Evolutionary conservation across 2,113 vertebrate species (phyloP).

Genomic region (Herpetotheres cachinnans): DNA sequence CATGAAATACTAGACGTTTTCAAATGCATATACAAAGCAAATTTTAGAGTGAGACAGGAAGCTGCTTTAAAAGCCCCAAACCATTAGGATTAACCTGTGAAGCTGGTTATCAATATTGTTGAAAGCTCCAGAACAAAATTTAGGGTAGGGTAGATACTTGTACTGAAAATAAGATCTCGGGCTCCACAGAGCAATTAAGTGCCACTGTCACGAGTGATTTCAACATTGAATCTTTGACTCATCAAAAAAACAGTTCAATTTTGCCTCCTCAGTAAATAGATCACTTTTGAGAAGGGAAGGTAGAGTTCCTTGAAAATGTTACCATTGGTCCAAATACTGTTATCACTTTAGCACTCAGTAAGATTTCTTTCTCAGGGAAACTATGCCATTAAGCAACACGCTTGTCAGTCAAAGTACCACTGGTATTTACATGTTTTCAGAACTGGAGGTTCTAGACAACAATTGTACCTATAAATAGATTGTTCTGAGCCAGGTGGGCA

Average conservation of each 20-base stretch:
- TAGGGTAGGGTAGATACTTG: background rate
- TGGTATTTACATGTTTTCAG: background rate
- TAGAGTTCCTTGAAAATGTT: background rate
- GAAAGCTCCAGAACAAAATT: background rate
- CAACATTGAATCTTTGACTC: background rate
- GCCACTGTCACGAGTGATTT: background rate
- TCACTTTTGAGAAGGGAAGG: background rate
- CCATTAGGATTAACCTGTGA: background rate
- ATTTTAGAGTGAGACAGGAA: background rate
- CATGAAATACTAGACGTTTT: background rate
- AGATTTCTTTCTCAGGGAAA: background rate
- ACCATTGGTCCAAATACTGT: background rate
- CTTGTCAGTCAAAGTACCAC: background rate
- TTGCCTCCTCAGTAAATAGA: background rate
- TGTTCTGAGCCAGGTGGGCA: background rate
- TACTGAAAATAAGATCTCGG: background rate
- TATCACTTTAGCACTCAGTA: background rate
- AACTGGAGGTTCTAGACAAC: background rate
- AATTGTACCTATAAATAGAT: background rate
- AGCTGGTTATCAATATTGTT: background rate
- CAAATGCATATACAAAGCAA: background rate
- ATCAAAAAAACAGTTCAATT: background rate
- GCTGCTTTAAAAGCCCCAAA: background rate
- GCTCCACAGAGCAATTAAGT: background rate
- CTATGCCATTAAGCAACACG: background rate